These are phyloP conservation scores for Merodon equestris DNA, from an alignment of 2,888 invertebrate species.

Conservation along the genomic window DNA sequence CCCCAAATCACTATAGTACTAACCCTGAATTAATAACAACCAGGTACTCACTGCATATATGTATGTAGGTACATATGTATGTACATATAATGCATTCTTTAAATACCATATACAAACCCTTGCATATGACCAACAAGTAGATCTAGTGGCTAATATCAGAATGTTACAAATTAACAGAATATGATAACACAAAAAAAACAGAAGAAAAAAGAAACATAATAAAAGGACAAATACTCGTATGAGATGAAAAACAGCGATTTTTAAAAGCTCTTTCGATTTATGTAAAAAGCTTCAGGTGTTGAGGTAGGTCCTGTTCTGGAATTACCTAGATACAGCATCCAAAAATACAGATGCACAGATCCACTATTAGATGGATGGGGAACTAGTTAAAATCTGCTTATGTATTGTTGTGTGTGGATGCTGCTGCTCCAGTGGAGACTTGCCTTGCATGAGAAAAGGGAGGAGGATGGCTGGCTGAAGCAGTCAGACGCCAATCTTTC, in stretches of 20 bases:
- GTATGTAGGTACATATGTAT: too few species aligned
- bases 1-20: neutral
- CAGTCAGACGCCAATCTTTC: constrained; percentile 62
- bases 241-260: too few species aligned
- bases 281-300: constrained; percentile 63
- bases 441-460: constrained; percentile 32
- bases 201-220: constrained; percentile 14
- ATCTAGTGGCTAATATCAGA: constrained; percentile 55
- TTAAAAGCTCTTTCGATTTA: constrained; percentile 29
- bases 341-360: constrained; percentile 57
- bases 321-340: constrained; percentile 68
- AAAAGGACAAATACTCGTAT: constrained; percentile 12
- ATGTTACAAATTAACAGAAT: constrained; percentile 49
- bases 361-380: constrained; percentile 52
- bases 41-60: too few species aligned
- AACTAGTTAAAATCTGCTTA: constrained; percentile 45
- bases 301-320: constrained; percentile 66
- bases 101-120: too few species aligned
- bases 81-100: neutral
- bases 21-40: constrained; percentile 41
- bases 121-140: constrained; percentile 63
- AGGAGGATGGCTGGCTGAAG: constrained; percentile 48
- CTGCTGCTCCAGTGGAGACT: constrained; percentile 30
- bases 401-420: constrained; percentile 37
- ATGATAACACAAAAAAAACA: constrained; percentile 11